phyloP scores from a whole-genome alignment of 35 echinoderm and acorn worm species.

The Lytechinus pictus region DNA sequence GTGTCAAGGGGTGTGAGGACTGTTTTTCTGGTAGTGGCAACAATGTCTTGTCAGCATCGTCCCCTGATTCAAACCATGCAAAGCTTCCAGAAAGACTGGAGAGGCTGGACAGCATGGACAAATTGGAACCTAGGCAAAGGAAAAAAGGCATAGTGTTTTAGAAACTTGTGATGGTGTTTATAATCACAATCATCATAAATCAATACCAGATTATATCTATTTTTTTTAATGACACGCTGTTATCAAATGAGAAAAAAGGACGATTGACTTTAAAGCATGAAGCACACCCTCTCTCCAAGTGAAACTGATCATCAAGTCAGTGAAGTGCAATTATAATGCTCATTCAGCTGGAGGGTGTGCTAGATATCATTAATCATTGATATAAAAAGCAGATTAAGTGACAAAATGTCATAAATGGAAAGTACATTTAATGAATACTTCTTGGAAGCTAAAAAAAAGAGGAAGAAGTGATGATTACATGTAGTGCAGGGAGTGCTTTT shows the following conservation, averaged over 20 bases:
- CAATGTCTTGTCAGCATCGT: slow-evolving; percentile 38
- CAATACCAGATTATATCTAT: no score
- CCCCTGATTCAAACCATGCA: slow-evolving; percentile 57
- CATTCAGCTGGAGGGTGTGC: neutral
- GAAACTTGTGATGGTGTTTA: neutral
- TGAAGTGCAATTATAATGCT: neutral
- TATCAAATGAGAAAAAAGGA: no score
- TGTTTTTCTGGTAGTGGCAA: neutral
- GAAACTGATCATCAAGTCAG: no score
- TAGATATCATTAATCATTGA: neutral
- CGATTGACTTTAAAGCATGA: no score
- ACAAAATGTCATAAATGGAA: no score
- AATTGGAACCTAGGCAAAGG: slow-evolving; percentile 57
- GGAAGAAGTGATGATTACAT: no score
- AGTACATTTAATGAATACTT: no score
- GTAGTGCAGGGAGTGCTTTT: neutral
- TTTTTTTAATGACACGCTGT: no score
- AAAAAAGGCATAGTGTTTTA: neutral
- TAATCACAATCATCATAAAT: neutral
- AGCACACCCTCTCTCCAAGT: no score
- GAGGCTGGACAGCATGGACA: slow-evolving; percentile 57
- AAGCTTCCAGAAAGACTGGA: slow-evolving; percentile 58
- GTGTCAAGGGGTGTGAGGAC: neutral
- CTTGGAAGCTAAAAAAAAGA: no score
- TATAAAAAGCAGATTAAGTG: no score